These are phyloP conservation scores for Leptopilina syphax DNA, from an alignment of 2,888 invertebrate genomes.

Conservation along the genomic window DNA sequence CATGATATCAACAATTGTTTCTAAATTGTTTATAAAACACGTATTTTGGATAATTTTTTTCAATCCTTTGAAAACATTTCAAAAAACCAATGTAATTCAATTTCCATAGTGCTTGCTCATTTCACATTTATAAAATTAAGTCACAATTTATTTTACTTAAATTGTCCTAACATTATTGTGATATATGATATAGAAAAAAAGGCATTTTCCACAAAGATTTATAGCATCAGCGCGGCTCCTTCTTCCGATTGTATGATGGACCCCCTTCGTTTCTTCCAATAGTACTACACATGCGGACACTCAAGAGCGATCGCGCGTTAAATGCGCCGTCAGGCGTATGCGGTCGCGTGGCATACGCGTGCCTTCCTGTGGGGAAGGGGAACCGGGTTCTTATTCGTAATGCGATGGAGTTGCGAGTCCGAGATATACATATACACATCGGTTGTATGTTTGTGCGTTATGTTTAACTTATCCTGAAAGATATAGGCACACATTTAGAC, in stretches of 20 bases:
- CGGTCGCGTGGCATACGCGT: slow-evolving; percentile 72
- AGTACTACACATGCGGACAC: slow-evolving; percentile 60
- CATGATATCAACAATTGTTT: too few relatives aligned
- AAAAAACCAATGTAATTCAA: background rate
- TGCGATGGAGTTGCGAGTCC: slow-evolving; percentile 48
- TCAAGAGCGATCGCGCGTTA: slow-evolving; percentile 75
- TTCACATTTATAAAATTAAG: background rate
- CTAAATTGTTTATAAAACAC: too few relatives aligned
- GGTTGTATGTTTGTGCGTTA: slow-evolving; percentile 45
- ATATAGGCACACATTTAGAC: background rate
- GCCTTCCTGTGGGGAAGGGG: slow-evolving; percentile 57
- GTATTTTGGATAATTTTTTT: too few relatives aligned
- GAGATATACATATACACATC: background rate
- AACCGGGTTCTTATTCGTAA: slow-evolving; percentile 50
- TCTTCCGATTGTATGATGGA: slow-evolving; percentile 45
- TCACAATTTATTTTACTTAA: slow-evolving; percentile 33
- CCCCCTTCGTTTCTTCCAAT: slow-evolving; percentile 48
- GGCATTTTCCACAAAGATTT: slow-evolving; percentile 53
- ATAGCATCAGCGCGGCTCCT: slow-evolving; percentile 49
- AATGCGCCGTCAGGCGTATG: slow-evolving; percentile 72
- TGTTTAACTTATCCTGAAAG: background rate
- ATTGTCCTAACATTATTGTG: slow-evolving; percentile 38
- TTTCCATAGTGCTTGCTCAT: background rate
- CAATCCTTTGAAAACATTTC: background rate
- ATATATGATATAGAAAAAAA: slow-evolving; percentile 44